Evolutionary conservation across 2,888 invertebrate genomes (phyloP), one percentile per base, ranked within the genome.

Genomic region (Eristalis pertinax): DNA sequence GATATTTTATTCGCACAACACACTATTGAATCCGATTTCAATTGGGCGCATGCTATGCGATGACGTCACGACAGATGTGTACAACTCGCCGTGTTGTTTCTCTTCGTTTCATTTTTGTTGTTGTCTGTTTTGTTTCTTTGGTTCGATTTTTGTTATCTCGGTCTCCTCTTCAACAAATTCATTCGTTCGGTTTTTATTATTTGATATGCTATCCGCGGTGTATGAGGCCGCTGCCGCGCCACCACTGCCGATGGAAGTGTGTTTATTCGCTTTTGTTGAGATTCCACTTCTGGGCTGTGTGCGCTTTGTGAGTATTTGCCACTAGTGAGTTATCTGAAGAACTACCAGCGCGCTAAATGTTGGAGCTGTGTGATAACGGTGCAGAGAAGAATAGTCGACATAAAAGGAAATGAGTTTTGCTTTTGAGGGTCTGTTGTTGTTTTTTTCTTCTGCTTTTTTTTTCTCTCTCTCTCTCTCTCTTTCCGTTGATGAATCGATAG

Each of bases 1-100:
- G 68, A 26, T 56, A 58, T 67, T 80, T 73, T 74, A 81, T 74
- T 75, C 74, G 80, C 73, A 67, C 68, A 63, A 26, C 72, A 68
- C 50, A 50, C 32, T 64, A 82, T 67, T 83, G 83, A 83, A 83
- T 83, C 43, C 83, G 41, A 83, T 83, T 83, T 83, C 77, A 83
- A 83, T 83, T 83, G 83, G 83, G 38, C 77, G 83, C 83, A 83
- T 83, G 83, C 83, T 72, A 77, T 75, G 72, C 83, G 50, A 56
- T 83, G 83, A 83, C 83, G 83, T 83, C 83, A 83, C 77, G 83
- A 83, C 83, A 83, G 83, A 72, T 83, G 83, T 83, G 72, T 73
- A 19, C 72, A 50, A 73, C 72, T 43, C 62, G 63, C 22, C 73
- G 60, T n/a, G n/a, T 74, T 68, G 68, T 60, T 68, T 73, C 58